A percentile compares a stretch with the other conserved stretches of the same genome.
Conservation (phyloP, 2,113 vertebrate genomes). For the Clarias gariepinus region DNA sequence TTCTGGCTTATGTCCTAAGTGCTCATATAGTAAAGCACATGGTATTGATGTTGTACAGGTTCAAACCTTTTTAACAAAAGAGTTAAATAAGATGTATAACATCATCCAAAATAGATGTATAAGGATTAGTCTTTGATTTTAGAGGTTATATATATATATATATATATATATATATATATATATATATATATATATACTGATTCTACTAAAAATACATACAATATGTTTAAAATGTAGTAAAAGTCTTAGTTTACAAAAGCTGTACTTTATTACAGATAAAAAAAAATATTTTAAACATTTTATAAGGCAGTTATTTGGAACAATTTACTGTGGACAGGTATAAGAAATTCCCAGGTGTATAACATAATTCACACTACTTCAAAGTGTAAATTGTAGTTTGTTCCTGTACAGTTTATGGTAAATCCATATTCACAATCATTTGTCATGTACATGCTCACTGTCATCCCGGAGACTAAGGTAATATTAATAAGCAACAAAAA, state of each 20-base stretch:
- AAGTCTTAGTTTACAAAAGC: no score
- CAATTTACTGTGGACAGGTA: neutral
- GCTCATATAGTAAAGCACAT: neutral
- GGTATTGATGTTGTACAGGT: neutral
- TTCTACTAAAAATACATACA: neutral
- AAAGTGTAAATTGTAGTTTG: constrained; percentile 14
- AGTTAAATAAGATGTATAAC: neutral
- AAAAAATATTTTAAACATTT: neutral
- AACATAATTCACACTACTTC: neutral
- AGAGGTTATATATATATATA: neutral
- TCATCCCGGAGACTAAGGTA: constrained; percentile 59
- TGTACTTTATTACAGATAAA: neutral
- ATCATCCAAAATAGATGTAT: neutral
- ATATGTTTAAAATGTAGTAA: neutral
- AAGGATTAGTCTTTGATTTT: neutral
- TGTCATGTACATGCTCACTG: constrained; percentile 33
- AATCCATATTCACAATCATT: constrained; percentile 52
- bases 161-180: neutral
- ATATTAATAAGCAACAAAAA: constrained; percentile 55
- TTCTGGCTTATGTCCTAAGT: neutral
- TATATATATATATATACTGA: neutral
- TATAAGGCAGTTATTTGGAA: neutral
- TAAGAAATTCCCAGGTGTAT: neutral
- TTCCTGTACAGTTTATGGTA: constrained; percentile 47
- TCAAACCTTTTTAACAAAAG: neutral